Conservation (phyloP, 2,888 invertebrate species). For the Lithodes maja region DNA sequence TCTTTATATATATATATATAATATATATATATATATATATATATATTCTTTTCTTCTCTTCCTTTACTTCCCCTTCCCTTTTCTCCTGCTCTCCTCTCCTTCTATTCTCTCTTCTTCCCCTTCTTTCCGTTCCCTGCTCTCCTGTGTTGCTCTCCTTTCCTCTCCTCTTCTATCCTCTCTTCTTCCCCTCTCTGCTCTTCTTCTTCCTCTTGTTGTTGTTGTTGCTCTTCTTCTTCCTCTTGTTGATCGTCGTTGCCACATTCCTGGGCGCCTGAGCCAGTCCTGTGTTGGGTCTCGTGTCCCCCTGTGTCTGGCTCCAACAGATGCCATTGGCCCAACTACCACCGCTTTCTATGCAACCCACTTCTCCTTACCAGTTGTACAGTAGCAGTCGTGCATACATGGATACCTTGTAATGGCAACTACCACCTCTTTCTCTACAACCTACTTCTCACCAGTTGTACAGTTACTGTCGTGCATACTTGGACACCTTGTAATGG, state of each 20-base stretch:
- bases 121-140: neutral
- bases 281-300: slow-evolving; percentile 38
- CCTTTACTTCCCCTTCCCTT: slow-evolving; percentile 44
- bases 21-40: no score
- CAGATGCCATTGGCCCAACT: neutral
- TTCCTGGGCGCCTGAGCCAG: slow-evolving; percentile 52
- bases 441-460: no score
- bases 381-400: no score
- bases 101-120: slow-evolving; percentile 14
- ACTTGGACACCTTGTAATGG: no score
- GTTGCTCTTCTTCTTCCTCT: neutral
- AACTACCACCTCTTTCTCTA: no score
- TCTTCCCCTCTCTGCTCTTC: neutral
- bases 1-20: neutral
- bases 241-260: slow-evolving; percentile 28
- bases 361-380: no score
- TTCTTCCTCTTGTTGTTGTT: neutral
- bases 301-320: slow-evolving; percentile 16
- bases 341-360: no score
- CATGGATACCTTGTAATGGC: no score
- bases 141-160: neutral
- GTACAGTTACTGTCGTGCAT: no score
- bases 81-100: neutral
- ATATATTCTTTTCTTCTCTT: neutral
- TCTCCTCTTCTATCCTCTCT: neutral